Evolutionary conservation across 2,797 vertebrate species (phyloP).

Genomic region (Sebastes cheni): DNA sequence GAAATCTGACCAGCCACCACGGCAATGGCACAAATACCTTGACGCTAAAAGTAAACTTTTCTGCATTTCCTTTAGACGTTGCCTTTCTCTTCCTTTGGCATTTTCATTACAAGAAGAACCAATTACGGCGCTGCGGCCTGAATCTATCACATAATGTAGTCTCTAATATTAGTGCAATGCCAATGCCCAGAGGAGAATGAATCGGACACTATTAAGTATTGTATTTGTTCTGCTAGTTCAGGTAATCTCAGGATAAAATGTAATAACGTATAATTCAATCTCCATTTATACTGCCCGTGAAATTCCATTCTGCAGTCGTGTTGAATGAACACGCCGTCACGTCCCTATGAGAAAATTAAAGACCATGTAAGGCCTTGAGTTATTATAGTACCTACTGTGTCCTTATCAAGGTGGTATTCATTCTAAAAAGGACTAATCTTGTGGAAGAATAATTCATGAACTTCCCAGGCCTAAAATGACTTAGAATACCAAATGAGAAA

Average conservation of each 20-base stretch:
- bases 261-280: conserved; percentile 55
- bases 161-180: conserved; percentile 38
- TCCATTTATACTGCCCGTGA: conserved; percentile 48
- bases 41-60: neutral
- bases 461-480: neutral
- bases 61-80: conserved; percentile 1
- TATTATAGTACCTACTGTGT: conserved; percentile 17
- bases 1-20: neutral
- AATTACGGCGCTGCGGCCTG: conserved; percentile 11
- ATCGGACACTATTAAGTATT: conserved; percentile 55
- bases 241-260: conserved; percentile 58
- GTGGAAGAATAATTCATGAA: conserved; percentile 25
- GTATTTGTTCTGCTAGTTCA: conserved; percentile 60
- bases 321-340: conserved; percentile 21
- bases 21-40: neutral
- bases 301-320: conserved; percentile 26
- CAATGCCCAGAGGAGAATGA: conserved; percentile 42
- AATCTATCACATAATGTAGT: conserved; percentile 41
- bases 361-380: conserved; percentile 18
- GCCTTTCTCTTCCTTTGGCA: neutral
- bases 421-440: conserved; percentile 25
- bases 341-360: conserved; percentile 33
- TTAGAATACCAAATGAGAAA: conserved; percentile 6
- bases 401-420: conserved; percentile 15
- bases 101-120: conserved; percentile 35